These are phyloP conservation scores for Pseudomyrmex flavicornis DNA, from an alignment of 1,140 invertebrate species.

Conservation along the genomic window DNA sequence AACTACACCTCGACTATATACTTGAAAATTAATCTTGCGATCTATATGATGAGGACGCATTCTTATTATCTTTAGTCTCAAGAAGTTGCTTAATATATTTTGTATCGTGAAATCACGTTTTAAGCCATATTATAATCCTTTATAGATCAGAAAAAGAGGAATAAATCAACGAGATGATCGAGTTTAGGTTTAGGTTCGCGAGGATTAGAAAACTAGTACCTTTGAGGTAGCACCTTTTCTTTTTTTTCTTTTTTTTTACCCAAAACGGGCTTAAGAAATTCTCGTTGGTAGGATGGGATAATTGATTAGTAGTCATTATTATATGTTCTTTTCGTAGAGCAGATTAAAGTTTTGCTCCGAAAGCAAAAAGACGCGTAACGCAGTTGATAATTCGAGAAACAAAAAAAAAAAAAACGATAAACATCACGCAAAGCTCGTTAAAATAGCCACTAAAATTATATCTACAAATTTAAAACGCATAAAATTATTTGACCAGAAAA, in stretches of 20 bases:
- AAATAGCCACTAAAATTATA: background rate
- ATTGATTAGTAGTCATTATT: conserved; percentile 11
- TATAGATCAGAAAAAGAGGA: background rate
- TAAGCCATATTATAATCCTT: conserved; percentile 11
- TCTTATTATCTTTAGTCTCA: conserved; percentile 1
- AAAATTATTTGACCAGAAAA: conserved; percentile 27
- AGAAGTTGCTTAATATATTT: conserved; percentile 1
- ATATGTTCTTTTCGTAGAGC: background rate
- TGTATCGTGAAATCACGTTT: background rate
- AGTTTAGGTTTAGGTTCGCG: conserved; percentile 7
- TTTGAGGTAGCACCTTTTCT: conserved; percentile 53
- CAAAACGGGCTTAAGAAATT: conserved; percentile 28
- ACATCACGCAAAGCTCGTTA: background rate
- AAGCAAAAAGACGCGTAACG: conserved; percentile 21
- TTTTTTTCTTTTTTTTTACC: background rate
- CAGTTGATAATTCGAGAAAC: background rate
- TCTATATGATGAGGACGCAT: conserved; percentile 28
- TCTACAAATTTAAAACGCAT: conserved; percentile 13
- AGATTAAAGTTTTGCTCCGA: conserved; percentile 10
- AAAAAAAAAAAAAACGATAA: conserved; percentile 16
- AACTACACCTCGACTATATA: conserved; percentile 38
- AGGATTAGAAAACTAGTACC: conserved; percentile 12
- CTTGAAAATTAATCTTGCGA: conserved; percentile 37
- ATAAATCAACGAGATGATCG: conserved; percentile 15
- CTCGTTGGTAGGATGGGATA: conserved; percentile 10